A percentile compares a stretch with the other conserved stretches of the same genome.
phyloP scores from a whole-genome alignment of 2,113 vertebrate species.

The Oryctolagus cuniculus region DNA sequence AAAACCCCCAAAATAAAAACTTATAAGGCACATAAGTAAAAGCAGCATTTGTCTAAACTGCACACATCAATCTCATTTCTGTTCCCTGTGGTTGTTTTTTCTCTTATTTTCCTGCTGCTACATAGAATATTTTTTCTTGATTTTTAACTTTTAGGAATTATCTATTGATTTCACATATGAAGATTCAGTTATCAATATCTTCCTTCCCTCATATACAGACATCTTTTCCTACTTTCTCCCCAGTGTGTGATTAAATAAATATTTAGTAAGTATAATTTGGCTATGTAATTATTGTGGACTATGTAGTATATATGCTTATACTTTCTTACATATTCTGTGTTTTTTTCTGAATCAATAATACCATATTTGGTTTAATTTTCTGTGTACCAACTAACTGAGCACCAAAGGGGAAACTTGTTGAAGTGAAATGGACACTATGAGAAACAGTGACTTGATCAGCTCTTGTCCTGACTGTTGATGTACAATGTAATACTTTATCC shows the following conservation, averaged over 20 bases:
- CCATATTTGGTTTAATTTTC: neutral
- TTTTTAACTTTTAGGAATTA: slow-evolving; percentile 40
- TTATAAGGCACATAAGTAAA: neutral
- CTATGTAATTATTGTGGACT: slow-evolving; percentile 29
- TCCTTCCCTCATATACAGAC: neutral
- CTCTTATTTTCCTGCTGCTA: slow-evolving; percentile 27
- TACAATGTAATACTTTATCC: too few relatives aligned
- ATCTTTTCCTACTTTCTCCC: neutral
- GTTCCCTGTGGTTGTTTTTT: neutral
- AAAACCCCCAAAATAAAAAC: neutral
- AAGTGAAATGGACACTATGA: too few relatives aligned
- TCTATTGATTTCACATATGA: slow-evolving; percentile 26
- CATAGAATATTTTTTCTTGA: slow-evolving; percentile 16
- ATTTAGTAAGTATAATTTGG: slow-evolving; percentile 13
- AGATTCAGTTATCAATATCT: slow-evolving; percentile 16
- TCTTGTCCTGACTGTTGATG: too few relatives aligned
- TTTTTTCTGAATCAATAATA: slow-evolving; percentile 58
- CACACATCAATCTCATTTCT: neutral
- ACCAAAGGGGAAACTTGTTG: too few relatives aligned
- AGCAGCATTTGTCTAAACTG: neutral
- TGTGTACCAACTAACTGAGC: too few relatives aligned
- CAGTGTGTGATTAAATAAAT: neutral
- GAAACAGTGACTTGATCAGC: too few relatives aligned
- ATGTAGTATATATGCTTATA: neutral
- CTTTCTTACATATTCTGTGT: slow-evolving; percentile 39